Conservation (phyloP, 1,140 invertebrate genomes). For the roundworm (Caenorhabditis elegans) region DNA sequence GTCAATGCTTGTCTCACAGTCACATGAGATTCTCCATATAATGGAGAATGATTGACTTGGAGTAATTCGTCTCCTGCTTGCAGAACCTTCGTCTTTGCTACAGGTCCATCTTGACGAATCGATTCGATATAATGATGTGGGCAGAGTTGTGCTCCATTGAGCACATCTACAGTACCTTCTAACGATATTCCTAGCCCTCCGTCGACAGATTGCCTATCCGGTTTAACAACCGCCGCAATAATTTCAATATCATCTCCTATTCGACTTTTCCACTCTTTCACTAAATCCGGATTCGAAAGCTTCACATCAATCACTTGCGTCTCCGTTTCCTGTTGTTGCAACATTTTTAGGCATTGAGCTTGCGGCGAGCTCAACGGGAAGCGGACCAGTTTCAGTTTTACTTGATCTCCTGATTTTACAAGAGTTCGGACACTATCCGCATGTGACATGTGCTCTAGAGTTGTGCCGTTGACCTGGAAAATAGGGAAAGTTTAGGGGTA, state of each 20-base stretch:
- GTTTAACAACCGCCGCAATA: slow-evolving; percentile 54
- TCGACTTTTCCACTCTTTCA: slow-evolving; percentile 56
- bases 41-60: slow-evolving; percentile 74
- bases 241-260: slow-evolving; percentile 59
- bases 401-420: slow-evolving; percentile 58
- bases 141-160: slow-evolving; percentile 74
- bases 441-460: slow-evolving; percentile 60
- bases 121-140: slow-evolving; percentile 90
- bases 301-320: slow-evolving; percentile 57
- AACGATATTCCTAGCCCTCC: slow-evolving; percentile 91
- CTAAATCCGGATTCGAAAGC: slow-evolving; percentile 49
- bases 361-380: slow-evolving; percentile 60
- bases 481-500: not conserved
- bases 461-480: slow-evolving; percentile 56
- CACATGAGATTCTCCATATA: slow-evolving; percentile 76
- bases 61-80: slow-evolving; percentile 86
- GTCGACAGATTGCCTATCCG: slow-evolving; percentile 67
- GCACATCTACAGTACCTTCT: slow-evolving; percentile 89
- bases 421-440: slow-evolving; percentile 61
- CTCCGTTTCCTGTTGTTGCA: slow-evolving; percentile 63
- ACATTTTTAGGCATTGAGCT: slow-evolving; percentile 63
- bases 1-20: slow-evolving; percentile 59
- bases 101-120: slow-evolving; percentile 88
- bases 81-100: slow-evolving; percentile 80
- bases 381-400: slow-evolving; percentile 59